Conservation (phyloP, 2,797 vertebrate species). For the Spinibarbus caldwelli region DNA sequence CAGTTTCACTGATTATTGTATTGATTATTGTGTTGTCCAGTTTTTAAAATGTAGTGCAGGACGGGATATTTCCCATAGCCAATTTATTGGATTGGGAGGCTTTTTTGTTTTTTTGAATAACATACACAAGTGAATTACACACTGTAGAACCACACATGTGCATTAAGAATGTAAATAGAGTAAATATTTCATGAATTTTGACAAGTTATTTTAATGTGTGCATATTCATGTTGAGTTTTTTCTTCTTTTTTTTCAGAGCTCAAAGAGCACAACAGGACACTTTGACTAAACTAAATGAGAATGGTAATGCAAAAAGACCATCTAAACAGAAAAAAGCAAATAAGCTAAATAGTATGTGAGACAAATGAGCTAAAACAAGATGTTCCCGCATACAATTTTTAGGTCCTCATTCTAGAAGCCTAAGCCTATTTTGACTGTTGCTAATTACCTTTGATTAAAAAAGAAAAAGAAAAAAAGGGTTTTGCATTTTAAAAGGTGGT, state of each 20-base stretch:
- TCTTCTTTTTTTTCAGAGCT: background rate
- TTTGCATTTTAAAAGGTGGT: background rate
- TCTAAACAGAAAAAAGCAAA: conserved; percentile 1
- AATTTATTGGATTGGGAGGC: no score
- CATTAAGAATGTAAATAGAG: background rate
- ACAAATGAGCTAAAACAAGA: background rate
- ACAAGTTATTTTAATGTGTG: background rate
- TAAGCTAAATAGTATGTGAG: conserved; percentile 27
- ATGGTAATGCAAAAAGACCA: background rate
- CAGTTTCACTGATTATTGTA: no score
- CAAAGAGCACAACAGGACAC: background rate
- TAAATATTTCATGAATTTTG: background rate
- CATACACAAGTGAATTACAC: no score
- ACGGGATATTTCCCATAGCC: no score
- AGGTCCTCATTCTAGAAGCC: background rate
- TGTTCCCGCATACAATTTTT: background rate
- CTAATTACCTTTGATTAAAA: no score
- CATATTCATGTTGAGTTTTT: no score
- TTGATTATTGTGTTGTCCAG: no score
- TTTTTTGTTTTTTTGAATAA: no score
- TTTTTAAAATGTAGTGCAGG: no score
- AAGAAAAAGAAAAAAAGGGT: no score
- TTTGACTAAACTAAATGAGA: conserved; percentile 5
- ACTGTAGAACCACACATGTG: no score
- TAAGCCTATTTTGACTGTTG: no score